Evolutionary conservation across 2,797 vertebrate genomes (phyloP).

Genomic region (Myotis planiceps): DNA sequence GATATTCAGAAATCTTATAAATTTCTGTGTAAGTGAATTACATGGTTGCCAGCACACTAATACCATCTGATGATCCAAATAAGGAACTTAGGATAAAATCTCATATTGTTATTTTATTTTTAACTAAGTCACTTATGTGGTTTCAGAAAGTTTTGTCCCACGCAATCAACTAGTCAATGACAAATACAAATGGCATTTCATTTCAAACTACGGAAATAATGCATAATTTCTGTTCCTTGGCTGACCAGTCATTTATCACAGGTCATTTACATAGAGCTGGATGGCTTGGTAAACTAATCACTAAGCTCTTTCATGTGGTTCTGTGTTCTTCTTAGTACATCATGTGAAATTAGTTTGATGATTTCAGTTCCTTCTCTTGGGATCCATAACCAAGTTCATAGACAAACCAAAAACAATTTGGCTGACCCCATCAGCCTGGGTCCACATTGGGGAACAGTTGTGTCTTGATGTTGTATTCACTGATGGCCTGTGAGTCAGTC

Average conservation of each 20-base stretch:
- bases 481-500: conserved; percentile 11
- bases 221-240: conserved; percentile 53
- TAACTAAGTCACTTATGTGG: background rate
- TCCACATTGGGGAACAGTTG: background rate
- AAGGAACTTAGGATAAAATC: background rate
- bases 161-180: conserved; percentile 1
- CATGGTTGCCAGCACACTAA: background rate
- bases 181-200: conserved; percentile 65
- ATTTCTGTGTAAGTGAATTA: background rate
- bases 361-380: conserved; percentile 73
- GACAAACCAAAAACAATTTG: conserved; percentile 59
- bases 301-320: conserved; percentile 59
- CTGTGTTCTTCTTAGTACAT: conserved; percentile 56
- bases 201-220: conserved; percentile 56
- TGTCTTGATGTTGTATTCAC: conserved; percentile 6
- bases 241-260: conserved; percentile 73
- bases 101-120: background rate
- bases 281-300: conserved; percentile 77
- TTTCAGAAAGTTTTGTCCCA: conserved; percentile 20
- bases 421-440: conserved; percentile 22
- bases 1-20: background rate
- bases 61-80: background rate
- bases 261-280: conserved; percentile 68
- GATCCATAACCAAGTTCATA: conserved; percentile 60
- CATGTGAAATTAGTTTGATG: conserved; percentile 68